Percentiles rank a stretch among this genome's conserved stretches.
Evolutionary conservation across 2,888 invertebrate genomes (phyloP).

Genomic region (Cepaea hortensis): DNA sequence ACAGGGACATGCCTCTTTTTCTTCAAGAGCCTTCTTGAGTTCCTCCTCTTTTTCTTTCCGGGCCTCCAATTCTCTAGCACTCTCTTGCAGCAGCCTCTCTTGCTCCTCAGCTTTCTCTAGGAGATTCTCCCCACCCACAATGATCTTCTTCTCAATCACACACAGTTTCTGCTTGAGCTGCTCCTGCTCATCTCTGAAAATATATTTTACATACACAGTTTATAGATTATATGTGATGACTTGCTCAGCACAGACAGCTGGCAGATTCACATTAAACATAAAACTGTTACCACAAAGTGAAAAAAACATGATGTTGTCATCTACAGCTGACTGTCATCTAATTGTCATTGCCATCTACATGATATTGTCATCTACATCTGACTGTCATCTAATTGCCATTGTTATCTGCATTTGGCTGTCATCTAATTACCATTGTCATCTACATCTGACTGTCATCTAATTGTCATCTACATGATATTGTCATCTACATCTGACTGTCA

Average conservation of each 20-base stretch:
- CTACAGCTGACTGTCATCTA: too few relatives aligned
- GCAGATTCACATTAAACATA: too few relatives aligned
- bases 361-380: too few relatives aligned
- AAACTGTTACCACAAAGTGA: too few relatives aligned
- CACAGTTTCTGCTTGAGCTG: conserved; percentile 87
- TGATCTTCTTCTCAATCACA: conserved; percentile 93
- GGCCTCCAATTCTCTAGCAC: conserved; percentile 79
- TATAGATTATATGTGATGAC: neutral
- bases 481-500: too few relatives aligned
- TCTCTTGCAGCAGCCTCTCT: conserved; percentile 90
- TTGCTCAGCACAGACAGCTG: neutral
- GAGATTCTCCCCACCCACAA: conserved; percentile 98
- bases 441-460: too few relatives aligned
- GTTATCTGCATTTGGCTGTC: too few relatives aligned
- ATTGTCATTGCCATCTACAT: too few relatives aligned
- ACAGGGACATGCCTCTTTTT: conserved; percentile 84
- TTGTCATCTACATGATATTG: too few relatives aligned
- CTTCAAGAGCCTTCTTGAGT: conserved; percentile 87
- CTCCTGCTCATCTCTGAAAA: conserved; percentile 83
- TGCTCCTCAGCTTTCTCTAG: conserved; percentile 97
- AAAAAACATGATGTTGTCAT: too few relatives aligned
- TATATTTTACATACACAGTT: neutral
- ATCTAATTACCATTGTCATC: too few relatives aligned
- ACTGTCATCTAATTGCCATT: too few relatives aligned
- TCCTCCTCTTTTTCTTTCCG: conserved; percentile 87